Conservation (phyloP, 2,797 vertebrate genomes). For the Chanos chanos region DNA sequence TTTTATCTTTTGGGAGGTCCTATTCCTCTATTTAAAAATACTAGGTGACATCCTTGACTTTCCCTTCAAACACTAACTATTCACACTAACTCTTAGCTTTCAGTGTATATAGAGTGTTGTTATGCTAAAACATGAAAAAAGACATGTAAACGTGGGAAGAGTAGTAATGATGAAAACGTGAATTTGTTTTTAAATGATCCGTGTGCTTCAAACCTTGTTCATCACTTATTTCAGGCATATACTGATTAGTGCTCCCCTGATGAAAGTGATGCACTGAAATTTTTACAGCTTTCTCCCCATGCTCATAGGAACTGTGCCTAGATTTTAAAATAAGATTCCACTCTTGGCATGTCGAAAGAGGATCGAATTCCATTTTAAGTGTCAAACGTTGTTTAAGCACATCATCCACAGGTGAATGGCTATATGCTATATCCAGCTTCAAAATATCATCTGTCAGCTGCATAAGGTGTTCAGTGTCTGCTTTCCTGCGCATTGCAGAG, state of each 20-base stretch:
- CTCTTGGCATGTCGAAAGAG: not conserved
- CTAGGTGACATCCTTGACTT: too few relatives aligned
- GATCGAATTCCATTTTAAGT: constrained; percentile 8
- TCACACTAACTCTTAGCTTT: too few relatives aligned
- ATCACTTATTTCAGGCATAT: constrained; percentile 13
- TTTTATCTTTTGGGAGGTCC: too few relatives aligned
- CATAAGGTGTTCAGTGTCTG: not conserved
- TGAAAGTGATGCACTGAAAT: not conserved
- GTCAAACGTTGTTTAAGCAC: not conserved
- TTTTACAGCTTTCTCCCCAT: not conserved
- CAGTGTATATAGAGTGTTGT: too few relatives aligned
- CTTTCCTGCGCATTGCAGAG: not conserved
- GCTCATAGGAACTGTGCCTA: not conserved
- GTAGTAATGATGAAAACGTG: not conserved
- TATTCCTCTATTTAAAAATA: too few relatives aligned
- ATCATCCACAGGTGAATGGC: not conserved
- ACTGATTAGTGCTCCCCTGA: constrained; percentile 9
- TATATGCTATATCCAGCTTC: not conserved
- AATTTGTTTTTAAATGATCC: not conserved
- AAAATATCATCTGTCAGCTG: constrained; percentile 2
- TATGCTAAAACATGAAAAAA: too few relatives aligned
- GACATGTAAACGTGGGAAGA: too few relatives aligned
- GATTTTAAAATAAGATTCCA: constrained; percentile 14
- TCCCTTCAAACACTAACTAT: too few relatives aligned
- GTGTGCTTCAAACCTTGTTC: constrained; percentile 6